Evolutionary conservation across 2,888 invertebrate genomes (phyloP), one percentile per base, ranked within the genome.

Genomic region (Crematogaster levior): DNA sequence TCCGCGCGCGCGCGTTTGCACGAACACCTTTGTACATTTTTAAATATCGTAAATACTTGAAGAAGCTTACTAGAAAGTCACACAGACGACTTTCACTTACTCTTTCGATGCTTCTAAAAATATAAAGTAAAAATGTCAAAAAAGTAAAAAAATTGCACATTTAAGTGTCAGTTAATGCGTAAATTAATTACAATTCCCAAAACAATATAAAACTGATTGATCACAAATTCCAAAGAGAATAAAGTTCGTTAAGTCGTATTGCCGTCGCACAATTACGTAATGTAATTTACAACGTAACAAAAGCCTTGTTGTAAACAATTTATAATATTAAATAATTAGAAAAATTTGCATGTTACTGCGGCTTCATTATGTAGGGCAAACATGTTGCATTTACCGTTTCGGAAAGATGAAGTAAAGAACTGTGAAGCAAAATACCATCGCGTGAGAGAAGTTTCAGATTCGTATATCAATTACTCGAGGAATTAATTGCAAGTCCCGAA

Each of bases 401-500:
- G 24, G 12, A 5, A n/a, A 51, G 21, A 6, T 30, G 37, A 51
- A 37, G n/a, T 65, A 48, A 73, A 60, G 21, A 7, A 60, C 21
- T 60, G 34, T 3, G 46, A 74, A 63, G 65, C 40, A 51, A 75
- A 65, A 51, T 48, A 75, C 24, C 63, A 48, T 65, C 24, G 74
- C 65, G 74, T 48, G 74, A 63, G 65, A 65, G 48, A 48, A 37
- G 27, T 43, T 61, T 61, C 30, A 5, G 48, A 81, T 61, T 81
- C 77, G 51, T 63, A 65, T 48, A 61, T 77, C 81, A 63, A 81
- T 79, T 63, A 63, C 30, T n/a, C 34, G 30, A 53, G 53, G 43
- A 63, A 81, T 81, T 79, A 79, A 79, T 81, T 61, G 79, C 40
- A 56, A 56, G 72, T 21, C 21, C 9, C 34, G 27, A 40, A 72